phyloP scores from a whole-genome alignment of 2,113 vertebrate genomes.

The Boleophthalmus pectinirostris region DNA sequence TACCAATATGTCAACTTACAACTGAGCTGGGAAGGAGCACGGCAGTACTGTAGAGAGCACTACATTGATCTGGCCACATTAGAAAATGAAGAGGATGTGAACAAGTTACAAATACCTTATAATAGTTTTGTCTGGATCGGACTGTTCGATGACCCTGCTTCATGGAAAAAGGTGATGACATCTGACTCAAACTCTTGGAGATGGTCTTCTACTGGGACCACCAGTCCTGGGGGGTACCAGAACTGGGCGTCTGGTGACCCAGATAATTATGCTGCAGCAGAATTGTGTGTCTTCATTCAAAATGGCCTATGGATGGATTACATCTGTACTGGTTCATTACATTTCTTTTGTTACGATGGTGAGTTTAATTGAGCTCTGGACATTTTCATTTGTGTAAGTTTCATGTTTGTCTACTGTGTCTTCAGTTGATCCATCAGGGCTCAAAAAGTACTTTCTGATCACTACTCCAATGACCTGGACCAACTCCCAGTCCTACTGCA shows the following conservation, averaged over 20 bases:
- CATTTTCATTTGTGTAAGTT: not conserved
- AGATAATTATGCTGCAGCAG: not conserved
- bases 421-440: too few relatives aligned
- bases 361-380: not conserved
- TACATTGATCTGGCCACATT: not conserved
- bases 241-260: not conserved
- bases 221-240: not conserved
- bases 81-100: constrained; percentile 7
- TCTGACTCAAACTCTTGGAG: constrained; percentile 6
- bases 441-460: too few relatives aligned
- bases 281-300: not conserved
- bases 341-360: constrained; percentile 1
- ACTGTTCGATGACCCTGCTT: not conserved
- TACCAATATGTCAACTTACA: not conserved
- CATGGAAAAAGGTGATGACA: not conserved
- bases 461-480: too few relatives aligned
- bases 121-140: constrained; percentile 4
- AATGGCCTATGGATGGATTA: not conserved
- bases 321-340: not conserved
- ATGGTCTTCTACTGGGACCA: constrained; percentile 6
- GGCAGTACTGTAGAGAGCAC: not conserved
- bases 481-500: too few relatives aligned
- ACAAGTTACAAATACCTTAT: not conserved
- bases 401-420: not conserved
- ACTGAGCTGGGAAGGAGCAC: not conserved